Base-by-base conservation (phyloP, 1,140 invertebrate species). In the Drosophila seguyi region DNA sequence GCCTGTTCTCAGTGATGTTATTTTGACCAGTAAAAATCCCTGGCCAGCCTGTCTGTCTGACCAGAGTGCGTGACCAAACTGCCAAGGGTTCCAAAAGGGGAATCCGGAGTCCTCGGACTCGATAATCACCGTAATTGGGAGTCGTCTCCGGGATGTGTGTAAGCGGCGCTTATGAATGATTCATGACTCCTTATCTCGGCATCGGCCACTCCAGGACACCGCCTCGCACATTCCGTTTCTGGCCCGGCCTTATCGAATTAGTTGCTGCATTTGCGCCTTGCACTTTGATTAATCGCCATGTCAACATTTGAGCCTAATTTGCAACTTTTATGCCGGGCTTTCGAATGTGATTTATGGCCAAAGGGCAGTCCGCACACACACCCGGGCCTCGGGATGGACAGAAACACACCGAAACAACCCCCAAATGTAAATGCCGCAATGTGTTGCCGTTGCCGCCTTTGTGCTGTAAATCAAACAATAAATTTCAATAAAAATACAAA, bases 401-500 rank as follows among this genome's bases (percentile, higher is more conserved):
- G 38, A 58, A 63, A 36, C 47, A 42, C 8, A 42, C 56, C 56
- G 39, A 62, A 55, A 39, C 57, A 61, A 34, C 39, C 61, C 72
- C 34, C 22, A 68, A 60, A 77, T 53, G 56, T 67, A 76, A 76
- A 75, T 53, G 34, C 18, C 36, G 16, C n/a, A 65, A 38, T 75
- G 44, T 38, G 52, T 34, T 50, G 39, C 22, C 68, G 52, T 34
- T 50, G 39, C 22, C 68, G 45, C 29, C 31, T 38, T 55, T 53
- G 50, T 60, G 20, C 42, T 79, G 77, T 78, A 83, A 84, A 84
- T 79, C 71, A 79, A 79, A 76, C 72, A 84, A 84, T 83, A 84
- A 84, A 84, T 84, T 84, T 83, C 80, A 84, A 84, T 84, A 82
- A 84, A 73, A 84, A 83, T 25, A 53, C 71, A 68, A 83, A 84